Percentiles rank a stretch among this genome's conserved stretches.
Conservation (phyloP, 2,113 vertebrate genomes). For the Noturus placidus region DNA sequence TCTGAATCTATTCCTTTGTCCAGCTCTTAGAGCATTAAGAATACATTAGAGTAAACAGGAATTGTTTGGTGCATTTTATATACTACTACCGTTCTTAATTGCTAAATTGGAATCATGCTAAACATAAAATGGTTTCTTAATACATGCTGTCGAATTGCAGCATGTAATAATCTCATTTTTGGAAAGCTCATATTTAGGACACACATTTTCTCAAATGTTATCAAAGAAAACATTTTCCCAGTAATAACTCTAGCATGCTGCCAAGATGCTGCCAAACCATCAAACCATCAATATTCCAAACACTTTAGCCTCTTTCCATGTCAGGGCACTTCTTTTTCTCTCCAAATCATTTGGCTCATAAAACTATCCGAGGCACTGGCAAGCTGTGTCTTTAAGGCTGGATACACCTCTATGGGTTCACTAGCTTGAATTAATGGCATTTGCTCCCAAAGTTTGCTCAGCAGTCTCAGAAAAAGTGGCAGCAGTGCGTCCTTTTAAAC, state of each 20-base stretch:
- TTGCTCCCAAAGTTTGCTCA: constrained; percentile 56
- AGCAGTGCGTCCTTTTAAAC: constrained; percentile 60
- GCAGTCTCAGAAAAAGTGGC: constrained; percentile 53
- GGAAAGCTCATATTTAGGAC: neutral
- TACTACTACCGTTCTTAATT: neutral
- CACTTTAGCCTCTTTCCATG: constrained; percentile 30
- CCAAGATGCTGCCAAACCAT: constrained; percentile 35
- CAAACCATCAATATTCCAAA: constrained; percentile 40
- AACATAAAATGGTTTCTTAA: neutral
- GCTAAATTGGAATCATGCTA: neutral
- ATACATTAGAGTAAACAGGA: neutral
- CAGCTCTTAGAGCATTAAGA: neutral
- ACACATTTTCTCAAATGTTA: neutral
- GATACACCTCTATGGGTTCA: constrained; percentile 61
- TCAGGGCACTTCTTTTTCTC: constrained; percentile 34
- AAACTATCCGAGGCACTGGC: constrained; percentile 50
- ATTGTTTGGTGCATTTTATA: neutral
- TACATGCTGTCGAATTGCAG: neutral
- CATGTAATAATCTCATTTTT: neutral
- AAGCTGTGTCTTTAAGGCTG: constrained; percentile 58
- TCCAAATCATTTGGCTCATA: constrained; percentile 48
- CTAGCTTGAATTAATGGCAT: constrained; percentile 61
- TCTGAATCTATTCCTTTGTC: neutral
- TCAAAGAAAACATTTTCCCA: neutral
- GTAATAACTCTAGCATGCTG: constrained; percentile 6